Base-by-base conservation (phyloP, 2,888 invertebrate species). In the Aleiodes testaceus region DNA sequence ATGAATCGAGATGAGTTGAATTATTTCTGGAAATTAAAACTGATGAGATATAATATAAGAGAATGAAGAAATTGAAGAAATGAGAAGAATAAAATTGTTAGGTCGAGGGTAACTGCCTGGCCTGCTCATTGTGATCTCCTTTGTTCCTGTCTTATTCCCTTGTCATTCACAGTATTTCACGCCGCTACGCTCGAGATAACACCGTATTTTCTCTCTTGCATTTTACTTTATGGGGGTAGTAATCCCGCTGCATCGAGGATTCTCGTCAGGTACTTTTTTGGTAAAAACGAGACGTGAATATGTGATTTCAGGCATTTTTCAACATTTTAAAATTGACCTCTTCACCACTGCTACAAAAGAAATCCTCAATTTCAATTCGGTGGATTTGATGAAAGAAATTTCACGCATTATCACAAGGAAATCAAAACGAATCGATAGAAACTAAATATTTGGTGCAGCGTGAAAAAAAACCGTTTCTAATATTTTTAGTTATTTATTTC, bases 191-290 rank as follows among this genome's bases (percentile, higher is more conserved):
- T 55, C 26, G 36, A 55, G 55, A 55, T 55, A 55, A 55, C 55
- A 55, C n/a, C 55, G 59, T 18, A 18, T 59, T 59, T 59, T 6
- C 59, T 59, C 14, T 53, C 59, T 42, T 16, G 59, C 12, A 59
- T 59, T 36, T 59, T 26, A 59, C 18, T 42, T 59, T 16, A 59
- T 59, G 59, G 59, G 16, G 59, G 7, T n/a, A 14, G 16, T n/a
- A 14, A 36, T 59, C 18, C 36, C 9, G 9, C 2, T 2, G 9
- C 59, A 59, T 36, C 18, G 59, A 42, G 59, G 11, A 59, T 36
- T 36, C 26, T 59, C 42, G 42, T 59, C 36, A 36, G 42, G 42
- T 59, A 18, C 42, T 16, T 59, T 16, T 14, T 26, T 26, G 26
- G 42, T 59, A 36, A 9, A 36, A 59, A 59, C 36, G 42, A 14